Percentiles rank a stretch among this genome's conserved stretches.
Conservation (phyloP, 2,797 vertebrate species). For the Pseudocheirus occidentalis region DNA sequence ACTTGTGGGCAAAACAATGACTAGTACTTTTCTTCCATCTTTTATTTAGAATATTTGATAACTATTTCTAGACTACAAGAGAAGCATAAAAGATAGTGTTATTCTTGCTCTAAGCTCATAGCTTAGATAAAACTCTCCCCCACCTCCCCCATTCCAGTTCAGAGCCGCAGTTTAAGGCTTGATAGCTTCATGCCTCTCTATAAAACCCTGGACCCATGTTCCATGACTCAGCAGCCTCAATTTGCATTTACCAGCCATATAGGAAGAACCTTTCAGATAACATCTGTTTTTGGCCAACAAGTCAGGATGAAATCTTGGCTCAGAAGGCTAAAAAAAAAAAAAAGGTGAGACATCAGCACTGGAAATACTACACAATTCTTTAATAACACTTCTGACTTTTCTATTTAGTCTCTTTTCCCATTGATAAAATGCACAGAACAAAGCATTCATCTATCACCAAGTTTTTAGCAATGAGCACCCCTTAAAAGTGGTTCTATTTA, state of each 20-base stretch:
- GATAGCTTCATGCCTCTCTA: constrained; percentile 13
- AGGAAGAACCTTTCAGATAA: not conserved
- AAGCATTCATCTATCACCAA: not conserved
- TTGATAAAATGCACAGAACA: constrained; percentile 40
- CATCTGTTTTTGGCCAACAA: not conserved
- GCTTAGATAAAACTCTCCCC: not conserved
- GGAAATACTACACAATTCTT: not conserved
- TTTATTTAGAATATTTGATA: constrained; percentile 5
- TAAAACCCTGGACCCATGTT: not conserved
- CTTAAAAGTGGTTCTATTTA: constrained; percentile 1
- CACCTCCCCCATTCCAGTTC: not conserved
- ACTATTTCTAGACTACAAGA: not conserved
- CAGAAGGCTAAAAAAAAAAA: not conserved
- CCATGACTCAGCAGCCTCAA: not conserved
- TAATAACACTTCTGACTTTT: not conserved
- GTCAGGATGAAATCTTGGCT: not conserved
- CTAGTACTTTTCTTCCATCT: not conserved
- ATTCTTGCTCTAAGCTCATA: not conserved
- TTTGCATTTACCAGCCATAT: not conserved
- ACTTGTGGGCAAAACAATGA: constrained; percentile 8
- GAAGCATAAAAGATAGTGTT: constrained; percentile 1
- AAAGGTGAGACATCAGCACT: not conserved
- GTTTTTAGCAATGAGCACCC: not conserved
- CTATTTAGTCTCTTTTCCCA: constrained; percentile 5
- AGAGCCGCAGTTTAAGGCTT: not conserved